Evolutionary conservation across 2,113 vertebrate species (phyloP).

Genomic region (Thalassarche chlororhynchos): DNA sequence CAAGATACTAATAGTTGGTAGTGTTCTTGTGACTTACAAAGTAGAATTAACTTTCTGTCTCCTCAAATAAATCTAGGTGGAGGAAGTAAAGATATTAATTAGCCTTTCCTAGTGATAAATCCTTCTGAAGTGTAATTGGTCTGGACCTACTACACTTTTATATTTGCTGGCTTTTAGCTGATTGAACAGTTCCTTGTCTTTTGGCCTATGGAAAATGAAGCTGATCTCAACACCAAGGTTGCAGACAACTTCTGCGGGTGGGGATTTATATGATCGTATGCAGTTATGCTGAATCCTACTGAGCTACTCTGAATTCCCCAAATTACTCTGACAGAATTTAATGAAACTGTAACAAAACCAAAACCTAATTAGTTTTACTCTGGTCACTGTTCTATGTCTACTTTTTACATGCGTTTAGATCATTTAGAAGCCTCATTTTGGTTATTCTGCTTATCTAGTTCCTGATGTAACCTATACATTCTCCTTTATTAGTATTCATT

Average conservation of each 20-base stretch:
- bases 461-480: background rate
- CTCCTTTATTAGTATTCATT: background rate
- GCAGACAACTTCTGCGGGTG: background rate
- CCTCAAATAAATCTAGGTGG: background rate
- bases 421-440: background rate
- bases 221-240: background rate
- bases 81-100: background rate
- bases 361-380: background rate
- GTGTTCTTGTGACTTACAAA: background rate
- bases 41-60: background rate
- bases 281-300: background rate
- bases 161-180: background rate
- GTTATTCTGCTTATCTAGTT: background rate
- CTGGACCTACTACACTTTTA: background rate
- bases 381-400: background rate
- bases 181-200: background rate
- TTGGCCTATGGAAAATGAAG: background rate
- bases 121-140: background rate
- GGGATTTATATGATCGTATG: background rate
- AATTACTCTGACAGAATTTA: background rate
- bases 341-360: background rate
- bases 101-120: background rate
- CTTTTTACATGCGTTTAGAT: background rate
- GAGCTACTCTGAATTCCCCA: background rate
- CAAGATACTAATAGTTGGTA: background rate